Evolutionary conservation across 1,140 invertebrate genomes (phyloP).

Genomic region (Hycleus cichorii): DNA sequence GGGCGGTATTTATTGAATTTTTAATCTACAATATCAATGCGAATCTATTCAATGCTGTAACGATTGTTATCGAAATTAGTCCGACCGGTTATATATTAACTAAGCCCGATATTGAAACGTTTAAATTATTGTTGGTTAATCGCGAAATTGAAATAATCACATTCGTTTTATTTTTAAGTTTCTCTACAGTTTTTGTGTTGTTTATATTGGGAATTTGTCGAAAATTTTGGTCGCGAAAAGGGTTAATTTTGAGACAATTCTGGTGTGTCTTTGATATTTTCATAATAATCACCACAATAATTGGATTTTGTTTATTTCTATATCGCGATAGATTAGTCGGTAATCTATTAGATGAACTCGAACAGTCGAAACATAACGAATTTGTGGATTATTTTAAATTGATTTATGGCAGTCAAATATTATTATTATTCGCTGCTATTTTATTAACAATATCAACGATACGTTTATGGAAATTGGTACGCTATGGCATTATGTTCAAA

Average conservation of each 20-base stretch:
- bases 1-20: constrained; percentile 25
- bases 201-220: neutral
- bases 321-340: constrained; percentile 4
- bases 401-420: constrained; percentile 16
- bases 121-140: constrained; percentile 6
- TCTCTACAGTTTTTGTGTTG: neutral
- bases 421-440: constrained; percentile 16
- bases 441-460: constrained; percentile 27
- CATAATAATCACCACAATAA: constrained; percentile 16
- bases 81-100: constrained; percentile 17
- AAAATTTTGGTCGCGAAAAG: constrained; percentile 3
- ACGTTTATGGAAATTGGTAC: constrained; percentile 26
- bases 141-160: constrained; percentile 1
- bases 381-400: constrained; percentile 29
- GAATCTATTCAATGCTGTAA: constrained; percentile 25
- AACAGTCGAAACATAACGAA: constrained; percentile 23
- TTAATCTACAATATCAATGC: constrained; percentile 23
- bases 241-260: neutral
- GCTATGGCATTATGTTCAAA: constrained; percentile 24
- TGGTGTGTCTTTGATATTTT: constrained; percentile 16
- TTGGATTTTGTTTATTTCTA: constrained; percentile 7
- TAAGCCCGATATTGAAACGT: constrained; percentile 11
- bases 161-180: constrained; percentile 4
- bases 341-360: constrained; percentile 10
- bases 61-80: constrained; percentile 20